phyloP scores from a whole-genome alignment of 1,140 invertebrate species.

The Nixonia krombeini region DNA sequence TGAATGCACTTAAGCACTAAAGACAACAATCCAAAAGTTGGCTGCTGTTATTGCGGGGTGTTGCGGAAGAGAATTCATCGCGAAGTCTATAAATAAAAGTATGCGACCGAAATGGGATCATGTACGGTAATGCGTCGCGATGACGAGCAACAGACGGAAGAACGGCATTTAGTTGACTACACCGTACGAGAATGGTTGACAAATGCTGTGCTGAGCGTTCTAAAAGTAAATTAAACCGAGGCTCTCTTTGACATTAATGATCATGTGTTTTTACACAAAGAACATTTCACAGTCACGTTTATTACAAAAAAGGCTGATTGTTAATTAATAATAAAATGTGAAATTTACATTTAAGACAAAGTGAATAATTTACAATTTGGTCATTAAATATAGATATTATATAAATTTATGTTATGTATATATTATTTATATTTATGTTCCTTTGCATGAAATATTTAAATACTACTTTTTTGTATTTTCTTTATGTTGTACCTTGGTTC shows the following conservation, averaged over 20 bases:
- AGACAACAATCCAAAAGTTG: constrained; percentile 35
- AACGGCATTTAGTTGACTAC: constrained; percentile 8
- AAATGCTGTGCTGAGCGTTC: constrained; percentile 31
- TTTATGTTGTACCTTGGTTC: too few species aligned
- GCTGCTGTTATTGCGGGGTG: constrained; percentile 21
- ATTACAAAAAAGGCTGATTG: too few species aligned
- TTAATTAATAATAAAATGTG: too few species aligned
- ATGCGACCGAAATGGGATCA: constrained; percentile 23
- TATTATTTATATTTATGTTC: too few species aligned
- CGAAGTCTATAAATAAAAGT: constrained; percentile 56
- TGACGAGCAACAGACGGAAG: constrained; percentile 29
- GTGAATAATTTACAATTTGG: too few species aligned
- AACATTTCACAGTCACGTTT: too few species aligned
- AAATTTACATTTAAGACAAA: too few species aligned
- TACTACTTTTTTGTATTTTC: too few species aligned
- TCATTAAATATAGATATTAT: too few species aligned
- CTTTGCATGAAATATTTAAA: too few species aligned
- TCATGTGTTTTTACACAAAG: not conserved
- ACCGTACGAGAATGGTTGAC: constrained; percentile 23
- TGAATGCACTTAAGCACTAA: constrained; percentile 48
- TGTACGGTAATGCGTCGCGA: constrained; percentile 24
- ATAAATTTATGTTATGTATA: too few species aligned
- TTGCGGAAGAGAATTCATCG: constrained; percentile 48
- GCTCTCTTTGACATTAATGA: not conserved
- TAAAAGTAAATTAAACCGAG: constrained; percentile 8